Evolutionary conservation across 2,113 vertebrate species (phyloP).

Genomic region (Leptodactylus fuscus): DNA sequence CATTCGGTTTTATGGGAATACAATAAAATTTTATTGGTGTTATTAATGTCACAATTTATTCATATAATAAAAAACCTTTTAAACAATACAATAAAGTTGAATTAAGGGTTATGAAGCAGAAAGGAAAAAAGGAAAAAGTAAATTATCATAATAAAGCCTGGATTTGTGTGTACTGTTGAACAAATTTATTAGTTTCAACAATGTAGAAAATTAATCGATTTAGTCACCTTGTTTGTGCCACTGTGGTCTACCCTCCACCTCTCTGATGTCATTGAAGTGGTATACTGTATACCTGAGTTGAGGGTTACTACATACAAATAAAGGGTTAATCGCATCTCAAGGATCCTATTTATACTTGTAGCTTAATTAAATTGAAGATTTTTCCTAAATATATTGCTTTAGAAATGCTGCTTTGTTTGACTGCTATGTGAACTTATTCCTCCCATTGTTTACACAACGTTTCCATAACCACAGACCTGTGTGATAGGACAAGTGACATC

Average conservation of each 20-base stretch:
- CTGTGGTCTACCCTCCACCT: not conserved
- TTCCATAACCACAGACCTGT: no score
- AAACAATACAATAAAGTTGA: conserved; percentile 43
- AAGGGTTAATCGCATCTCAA: no score
- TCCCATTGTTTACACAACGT: no score
- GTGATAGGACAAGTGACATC: no score
- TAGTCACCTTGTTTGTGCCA: conserved; percentile 22
- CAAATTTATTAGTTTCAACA: conserved; percentile 15
- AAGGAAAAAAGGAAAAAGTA: not conserved
- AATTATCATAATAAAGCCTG: not conserved
- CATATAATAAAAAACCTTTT: conserved; percentile 12
- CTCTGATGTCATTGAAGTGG: not conserved
- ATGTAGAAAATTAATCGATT: conserved; percentile 19
- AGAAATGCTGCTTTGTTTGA: no score
- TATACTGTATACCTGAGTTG: not conserved
- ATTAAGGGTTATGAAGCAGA: not conserved
- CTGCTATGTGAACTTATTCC: no score
- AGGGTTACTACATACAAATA: not conserved
- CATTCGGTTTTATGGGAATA: not conserved
- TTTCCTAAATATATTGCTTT: no score
- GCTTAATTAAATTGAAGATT: no score
- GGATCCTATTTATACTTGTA: no score
- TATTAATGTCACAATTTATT: conserved; percentile 43
- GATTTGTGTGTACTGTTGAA: not conserved
- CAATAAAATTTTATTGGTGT: conserved; percentile 41